A percentile compares a stretch with the other conserved stretches of the same genome.
Evolutionary conservation across 2,113 vertebrate species (phyloP).

Genomic region (Erythrocebus patas): DNA sequence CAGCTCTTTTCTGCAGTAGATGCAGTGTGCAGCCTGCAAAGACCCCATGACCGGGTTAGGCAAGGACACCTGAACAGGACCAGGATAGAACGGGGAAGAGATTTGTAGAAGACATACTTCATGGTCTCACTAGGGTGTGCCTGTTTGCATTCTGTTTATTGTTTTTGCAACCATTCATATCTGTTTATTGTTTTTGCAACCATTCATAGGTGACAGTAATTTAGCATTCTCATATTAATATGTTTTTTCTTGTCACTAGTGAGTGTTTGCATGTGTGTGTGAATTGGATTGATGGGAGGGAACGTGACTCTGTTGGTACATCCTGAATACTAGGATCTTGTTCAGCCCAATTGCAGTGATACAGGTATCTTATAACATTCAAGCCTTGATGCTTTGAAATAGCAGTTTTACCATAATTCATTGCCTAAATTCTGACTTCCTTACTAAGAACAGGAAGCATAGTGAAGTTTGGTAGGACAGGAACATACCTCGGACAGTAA

Average conservation of each 20-base stretch:
- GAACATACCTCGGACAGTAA: not conserved
- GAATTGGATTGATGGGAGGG: not conserved
- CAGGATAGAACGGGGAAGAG: constrained; percentile 11
- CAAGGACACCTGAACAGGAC: not conserved
- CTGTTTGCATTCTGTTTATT: not conserved
- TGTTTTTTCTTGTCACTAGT: not conserved
- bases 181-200: not conserved
- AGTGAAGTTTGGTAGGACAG: not conserved
- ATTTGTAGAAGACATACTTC: not conserved
- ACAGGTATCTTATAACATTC: not conserved
- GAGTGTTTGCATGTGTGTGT: not conserved
- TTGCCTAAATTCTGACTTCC: not conserved
- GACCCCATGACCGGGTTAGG: not conserved
- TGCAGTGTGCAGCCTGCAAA: too few relatives aligned
- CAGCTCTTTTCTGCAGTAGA: not conserved
- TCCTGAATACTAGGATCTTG: not conserved
- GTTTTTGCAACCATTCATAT: not conserved
- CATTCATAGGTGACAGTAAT: not conserved
- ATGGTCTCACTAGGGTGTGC: not conserved
- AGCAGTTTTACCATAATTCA: not conserved
- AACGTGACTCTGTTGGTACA: not conserved
- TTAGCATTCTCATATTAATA: not conserved
- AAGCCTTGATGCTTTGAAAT: not conserved
- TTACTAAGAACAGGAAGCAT: not conserved
- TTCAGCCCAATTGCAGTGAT: not conserved